Evolutionary conservation across 2,113 vertebrate genomes (phyloP).

Genomic region (Nyctereutes procyonoides): DNA sequence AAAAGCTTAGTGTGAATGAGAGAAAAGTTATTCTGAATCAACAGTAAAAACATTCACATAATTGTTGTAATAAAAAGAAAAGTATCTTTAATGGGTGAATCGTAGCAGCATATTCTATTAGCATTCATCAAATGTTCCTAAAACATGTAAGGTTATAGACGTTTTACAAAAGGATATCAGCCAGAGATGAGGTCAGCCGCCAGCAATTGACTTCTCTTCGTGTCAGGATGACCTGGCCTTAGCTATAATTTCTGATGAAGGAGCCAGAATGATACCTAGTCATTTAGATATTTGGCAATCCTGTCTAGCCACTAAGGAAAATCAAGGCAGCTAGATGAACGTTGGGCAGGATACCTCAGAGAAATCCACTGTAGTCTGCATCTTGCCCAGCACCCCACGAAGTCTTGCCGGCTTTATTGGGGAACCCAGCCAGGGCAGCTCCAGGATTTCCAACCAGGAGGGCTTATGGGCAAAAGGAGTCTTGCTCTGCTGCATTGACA

Average conservation of each 20-base stretch:
- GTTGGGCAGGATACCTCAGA: background rate
- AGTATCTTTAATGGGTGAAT: conserved; percentile 41
- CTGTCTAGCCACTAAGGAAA: conserved; percentile 36
- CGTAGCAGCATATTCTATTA: conserved; percentile 63
- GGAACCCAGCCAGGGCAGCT: background rate
- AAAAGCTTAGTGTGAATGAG: background rate
- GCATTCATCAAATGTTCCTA: conserved; percentile 59
- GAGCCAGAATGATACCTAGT: conserved; percentile 57
- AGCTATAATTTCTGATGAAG: conserved; percentile 69
- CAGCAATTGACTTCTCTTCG: conserved; percentile 72
- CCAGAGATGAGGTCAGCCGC: conserved; percentile 63
- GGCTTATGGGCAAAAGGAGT: background rate
- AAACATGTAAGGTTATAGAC: conserved; percentile 54
- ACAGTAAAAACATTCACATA: conserved; percentile 49
- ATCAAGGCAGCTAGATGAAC: background rate
- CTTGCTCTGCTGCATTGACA: background rate
- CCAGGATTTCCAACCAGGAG: background rate
- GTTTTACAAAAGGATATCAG: conserved; percentile 58
- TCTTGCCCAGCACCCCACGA: background rate
- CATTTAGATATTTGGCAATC: conserved; percentile 62
- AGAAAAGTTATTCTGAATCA: conserved; percentile 44
- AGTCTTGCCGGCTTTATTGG: background rate
- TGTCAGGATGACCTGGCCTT: conserved; percentile 68
- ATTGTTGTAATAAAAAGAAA: conserved; percentile 54
- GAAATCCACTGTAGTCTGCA: background rate